Conservation (phyloP, 1,140 invertebrate species). For the Potamilus streckersoni region DNA sequence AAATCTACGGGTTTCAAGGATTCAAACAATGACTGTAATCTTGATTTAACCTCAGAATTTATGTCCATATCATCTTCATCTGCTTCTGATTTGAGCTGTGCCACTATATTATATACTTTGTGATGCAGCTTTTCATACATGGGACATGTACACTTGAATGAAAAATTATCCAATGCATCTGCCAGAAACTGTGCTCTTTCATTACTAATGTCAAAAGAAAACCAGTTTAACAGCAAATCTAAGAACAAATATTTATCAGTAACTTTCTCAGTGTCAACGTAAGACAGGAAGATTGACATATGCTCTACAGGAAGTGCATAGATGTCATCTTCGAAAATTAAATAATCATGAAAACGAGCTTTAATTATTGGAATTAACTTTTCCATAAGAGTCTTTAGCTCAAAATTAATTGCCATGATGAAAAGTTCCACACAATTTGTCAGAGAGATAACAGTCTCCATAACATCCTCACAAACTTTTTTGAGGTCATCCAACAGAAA, state of each 20-base stretch:
- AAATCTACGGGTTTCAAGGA: background rate
- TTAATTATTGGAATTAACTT: conserved; percentile 15
- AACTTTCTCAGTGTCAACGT: conserved; percentile 3
- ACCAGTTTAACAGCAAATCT: conserved; percentile 21
- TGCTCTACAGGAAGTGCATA: background rate
- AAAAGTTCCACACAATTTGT: conserved; percentile 2
- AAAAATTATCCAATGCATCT: background rate
- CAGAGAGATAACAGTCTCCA: background rate
- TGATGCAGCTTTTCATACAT: conserved; percentile 1
- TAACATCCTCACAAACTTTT: conserved; percentile 3
- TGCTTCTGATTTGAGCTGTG: background rate
- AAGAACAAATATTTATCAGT: conserved; percentile 3
- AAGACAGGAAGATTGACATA: background rate
- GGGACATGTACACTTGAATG: conserved; percentile 5
- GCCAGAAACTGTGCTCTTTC: conserved; percentile 10
- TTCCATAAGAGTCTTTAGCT: background rate
- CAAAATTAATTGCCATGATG: conserved; percentile 11
- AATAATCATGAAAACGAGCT: conserved; percentile 15
- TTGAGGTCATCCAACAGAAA: conserved; percentile 12
- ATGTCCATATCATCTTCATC: conserved; percentile 8
- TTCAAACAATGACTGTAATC: background rate
- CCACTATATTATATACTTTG: background rate
- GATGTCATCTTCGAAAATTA: conserved; percentile 11
- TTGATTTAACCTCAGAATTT: background rate
- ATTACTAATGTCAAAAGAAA: background rate